These are phyloP conservation scores for Molothrus aeneus DNA, from an alignment of 2,797 vertebrate genomes.

Conservation along the genomic window DNA sequence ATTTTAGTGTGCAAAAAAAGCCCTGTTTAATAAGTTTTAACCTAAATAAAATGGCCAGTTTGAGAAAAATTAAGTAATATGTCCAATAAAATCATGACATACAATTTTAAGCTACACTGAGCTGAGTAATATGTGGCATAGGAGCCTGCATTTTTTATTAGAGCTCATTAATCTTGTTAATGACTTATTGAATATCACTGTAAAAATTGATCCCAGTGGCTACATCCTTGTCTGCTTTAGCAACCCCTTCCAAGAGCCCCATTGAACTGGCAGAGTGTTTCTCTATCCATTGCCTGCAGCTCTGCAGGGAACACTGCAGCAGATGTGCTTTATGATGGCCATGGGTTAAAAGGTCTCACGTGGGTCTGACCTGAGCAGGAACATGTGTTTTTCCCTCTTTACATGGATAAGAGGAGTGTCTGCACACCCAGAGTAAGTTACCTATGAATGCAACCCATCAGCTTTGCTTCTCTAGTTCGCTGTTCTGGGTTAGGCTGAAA, in stretches of 20 bases:
- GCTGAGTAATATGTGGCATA: constrained; percentile 42
- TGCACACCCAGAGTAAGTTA: neutral
- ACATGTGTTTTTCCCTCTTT: neutral
- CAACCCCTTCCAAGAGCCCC: neutral
- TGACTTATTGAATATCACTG: constrained; percentile 53
- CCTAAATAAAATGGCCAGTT: constrained; percentile 37
- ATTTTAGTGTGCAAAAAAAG: neutral
- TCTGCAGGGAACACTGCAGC: neutral
- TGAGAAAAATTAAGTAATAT: constrained; percentile 53
- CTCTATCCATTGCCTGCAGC: neutral
- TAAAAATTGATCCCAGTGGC: constrained; percentile 54
- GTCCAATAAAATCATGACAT: constrained; percentile 58
- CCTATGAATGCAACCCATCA: neutral
- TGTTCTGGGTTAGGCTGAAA: neutral
- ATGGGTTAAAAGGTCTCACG: neutral
- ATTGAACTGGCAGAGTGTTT: neutral
- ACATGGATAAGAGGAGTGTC: neutral
- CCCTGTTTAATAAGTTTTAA: constrained; percentile 34
- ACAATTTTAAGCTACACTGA: constrained; percentile 54
- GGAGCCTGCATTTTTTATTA: constrained; percentile 55
- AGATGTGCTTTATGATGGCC: neutral
- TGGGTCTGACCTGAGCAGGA: neutral
- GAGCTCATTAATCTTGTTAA: constrained; percentile 66
- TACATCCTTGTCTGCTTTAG: constrained; percentile 21
- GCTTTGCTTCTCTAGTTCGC: neutral